phyloP scores from a whole-genome alignment of 2,113 vertebrate species.

The Gasterosteus aculeatus region DNA sequence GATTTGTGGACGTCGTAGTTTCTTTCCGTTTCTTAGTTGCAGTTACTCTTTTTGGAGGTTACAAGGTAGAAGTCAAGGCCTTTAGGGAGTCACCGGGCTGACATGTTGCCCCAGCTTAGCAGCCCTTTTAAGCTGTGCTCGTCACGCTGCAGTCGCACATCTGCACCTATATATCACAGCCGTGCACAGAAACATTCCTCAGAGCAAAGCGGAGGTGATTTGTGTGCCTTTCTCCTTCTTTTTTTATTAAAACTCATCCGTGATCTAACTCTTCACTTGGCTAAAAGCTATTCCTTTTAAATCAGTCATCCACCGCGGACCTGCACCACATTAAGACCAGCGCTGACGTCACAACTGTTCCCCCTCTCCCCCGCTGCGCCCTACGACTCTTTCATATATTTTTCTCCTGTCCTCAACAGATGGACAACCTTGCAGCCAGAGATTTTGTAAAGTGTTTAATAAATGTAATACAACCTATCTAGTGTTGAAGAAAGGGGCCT shows the following conservation, averaged over 20 bases:
- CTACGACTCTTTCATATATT: slow-evolving; percentile 70
- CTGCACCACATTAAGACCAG: slow-evolving; percentile 74
- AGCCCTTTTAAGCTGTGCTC: slow-evolving; percentile 66
- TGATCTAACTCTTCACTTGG: slow-evolving; percentile 79
- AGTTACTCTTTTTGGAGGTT: slow-evolving; percentile 53
- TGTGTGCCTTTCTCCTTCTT: slow-evolving; percentile 79
- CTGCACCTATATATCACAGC: slow-evolving; percentile 82
- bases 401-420: slow-evolving; percentile 73
- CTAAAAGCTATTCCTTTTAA: slow-evolving; percentile 81
- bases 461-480: slow-evolving; percentile 84
- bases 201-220: slow-evolving; percentile 78
- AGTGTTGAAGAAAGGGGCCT: slow-evolving; percentile 74
- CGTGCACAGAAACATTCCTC: slow-evolving; percentile 80
- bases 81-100: slow-evolving; percentile 70
- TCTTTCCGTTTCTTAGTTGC: slow-evolving; percentile 19
- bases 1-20: slow-evolving; percentile 18
- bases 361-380: slow-evolving; percentile 52
- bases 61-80: slow-evolving; percentile 55
- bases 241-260: slow-evolving; percentile 83
- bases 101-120: slow-evolving; percentile 67
- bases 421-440: slow-evolving; percentile 76
- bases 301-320: slow-evolving; percentile 77
- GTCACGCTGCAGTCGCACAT: slow-evolving; percentile 78
- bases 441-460: slow-evolving; percentile 82
- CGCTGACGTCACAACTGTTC: slow-evolving; percentile 76